Evolutionary conservation across 2,888 invertebrate species (phyloP), one percentile per base, ranked within the genome.

Genomic region (Hydriomena furcata): DNA sequence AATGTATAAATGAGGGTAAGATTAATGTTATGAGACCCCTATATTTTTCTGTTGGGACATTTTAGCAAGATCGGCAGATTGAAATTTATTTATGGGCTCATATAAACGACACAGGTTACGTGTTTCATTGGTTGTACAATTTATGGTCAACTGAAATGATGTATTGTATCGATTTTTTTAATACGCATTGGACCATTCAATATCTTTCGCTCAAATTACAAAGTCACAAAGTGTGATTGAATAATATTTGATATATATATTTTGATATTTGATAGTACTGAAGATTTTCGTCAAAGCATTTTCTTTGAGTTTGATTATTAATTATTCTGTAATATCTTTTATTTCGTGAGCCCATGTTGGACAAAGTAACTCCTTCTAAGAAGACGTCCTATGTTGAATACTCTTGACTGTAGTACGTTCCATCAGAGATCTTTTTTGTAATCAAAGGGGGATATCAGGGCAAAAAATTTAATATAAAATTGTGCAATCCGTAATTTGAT

Each of bases 41-140:
- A 82, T 80, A 82, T 77, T 76, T 82, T 78, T 78, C 68, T 76
- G 70, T 76, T 76, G 75, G 79, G 80, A 78, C 79, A 68, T 81
- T 82, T 84, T 79, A 77, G 82, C 82, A 74, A 75, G 74, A 78
- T 74, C 73, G 71, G 74, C 72, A 77, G 73, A 72, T 82, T 76
- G 71, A 77, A 81, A 81, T 81, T 78, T 84, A 84, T 85, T 84
- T 85, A 84, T 83, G 66, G 78, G 69, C 72, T 71, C 77, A 73
- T 72, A 77, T 75, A 78, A 77, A 73, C 77, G 82, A 77, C 76
- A 72, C 66, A 65, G 73, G 67, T 78, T 71, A 73, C 73, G 58
- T 76, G 74, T 78, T 71, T 73, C 79, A 77, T 75, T 79, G 76
- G 71, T 61, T 62, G 52, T 52, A 60, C 58, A 69, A 80, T 81